Base-by-base conservation (phyloP, 92 coral and sea anemone species). In the Nematostella vectensis region DNA sequence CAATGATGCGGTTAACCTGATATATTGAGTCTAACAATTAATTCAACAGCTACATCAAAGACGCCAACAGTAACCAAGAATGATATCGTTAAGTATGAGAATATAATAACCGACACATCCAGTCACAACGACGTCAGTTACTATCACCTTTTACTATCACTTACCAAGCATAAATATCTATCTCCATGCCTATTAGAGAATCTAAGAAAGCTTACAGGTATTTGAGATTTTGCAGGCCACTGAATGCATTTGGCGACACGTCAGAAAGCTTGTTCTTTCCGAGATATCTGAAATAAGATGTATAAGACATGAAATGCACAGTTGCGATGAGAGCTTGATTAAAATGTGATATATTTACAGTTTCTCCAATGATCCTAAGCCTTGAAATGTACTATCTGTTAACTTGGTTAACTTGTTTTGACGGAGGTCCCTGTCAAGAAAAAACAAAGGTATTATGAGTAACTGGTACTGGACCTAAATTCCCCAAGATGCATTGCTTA, bases 181-280 rank as follows among this genome's bases (percentile, higher is more conserved):
- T n/a, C n/a, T n/a, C n/a, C n/a, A n/a, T n/a, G n/a, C n/a, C n/a
- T n/a, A n/a, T n/a, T n/a, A n/a, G n/a, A n/a, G n/a, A n/a, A n/a
- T n/a, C n/a, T n/a, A n/a, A n/a, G n/a, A n/a, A 17, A 21, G 72
- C 91, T 71, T 48, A 83, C 91, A 83, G 45, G 48, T 67, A 59
- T 58, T 83, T 43, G 0, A 83, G 38, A 15, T 60, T 45, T 25
- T 27, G 27, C 17, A 78, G 72, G 15, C 71, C 50, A 43, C 72
- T 64, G 27, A 83, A 83, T n/a, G 79, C 73, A 63, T 72, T 70
- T 4, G 78, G 47, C 11, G 71, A 48, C 22, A 77, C 76, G 13
- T 57, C 57, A 3, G 72, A 25, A 3, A 83, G 50, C 23, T 67
- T 65, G 59, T 83, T 83, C 21, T 57, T 55, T 29, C 75, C 69